Conservation (phyloP, 2,888 invertebrate genomes). For the Meganola albula region DNA sequence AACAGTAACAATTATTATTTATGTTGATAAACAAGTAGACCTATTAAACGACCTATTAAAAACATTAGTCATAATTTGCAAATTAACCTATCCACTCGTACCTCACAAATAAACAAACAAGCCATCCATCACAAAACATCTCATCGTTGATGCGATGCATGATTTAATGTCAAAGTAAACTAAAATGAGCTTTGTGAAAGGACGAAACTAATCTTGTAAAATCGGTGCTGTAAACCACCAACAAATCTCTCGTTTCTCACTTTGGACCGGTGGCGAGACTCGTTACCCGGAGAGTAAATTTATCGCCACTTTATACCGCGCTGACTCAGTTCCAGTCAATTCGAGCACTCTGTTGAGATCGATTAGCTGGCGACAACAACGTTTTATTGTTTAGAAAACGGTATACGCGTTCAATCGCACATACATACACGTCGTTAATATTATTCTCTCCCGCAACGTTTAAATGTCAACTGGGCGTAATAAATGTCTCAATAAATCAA, state of each 20-base stretch:
- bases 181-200: slow-evolving; percentile 18
- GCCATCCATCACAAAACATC: too few relatives aligned
- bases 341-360: slow-evolving; percentile 32
- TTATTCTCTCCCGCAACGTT: slow-evolving; percentile 37
- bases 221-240: slow-evolving; percentile 31
- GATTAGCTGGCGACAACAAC: slow-evolving; percentile 31
- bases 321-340: slow-evolving; percentile 31
- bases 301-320: slow-evolving; percentile 38
- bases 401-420: slow-evolving; percentile 29
- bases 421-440: slow-evolving; percentile 37
- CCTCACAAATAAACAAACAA: too few relatives aligned
- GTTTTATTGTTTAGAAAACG: slow-evolving; percentile 39
- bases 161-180: slow-evolving; percentile 20
- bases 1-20: too few relatives aligned
- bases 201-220: slow-evolving; percentile 28
- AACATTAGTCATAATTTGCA: too few relatives aligned
- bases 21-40: too few relatives aligned
- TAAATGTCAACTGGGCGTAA: slow-evolving; percentile 40
- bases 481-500: slow-evolving; percentile 48
- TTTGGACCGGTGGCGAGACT: slow-evolving; percentile 30
- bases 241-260: slow-evolving; percentile 43
- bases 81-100: too few relatives aligned
- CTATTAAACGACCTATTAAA: too few relatives aligned
- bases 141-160: slow-evolving; percentile 16
- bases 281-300: slow-evolving; percentile 36